phyloP scores from a whole-genome alignment of 2,888 invertebrate species.

The Philhelius pedissequus region DNA sequence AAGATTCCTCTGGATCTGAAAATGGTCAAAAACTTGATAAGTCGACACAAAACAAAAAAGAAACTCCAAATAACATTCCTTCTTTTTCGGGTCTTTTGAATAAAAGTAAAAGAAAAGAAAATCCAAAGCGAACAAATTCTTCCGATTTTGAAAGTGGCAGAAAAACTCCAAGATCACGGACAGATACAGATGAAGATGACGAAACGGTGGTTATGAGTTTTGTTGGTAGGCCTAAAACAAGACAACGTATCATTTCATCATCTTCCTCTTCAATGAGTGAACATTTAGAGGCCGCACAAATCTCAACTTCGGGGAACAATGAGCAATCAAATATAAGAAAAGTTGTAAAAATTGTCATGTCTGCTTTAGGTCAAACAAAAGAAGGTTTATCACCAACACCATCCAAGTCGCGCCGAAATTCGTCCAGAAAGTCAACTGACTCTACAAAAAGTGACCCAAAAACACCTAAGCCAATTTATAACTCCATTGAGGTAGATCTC shows the following conservation, averaged over 20 bases:
- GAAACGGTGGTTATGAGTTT: background rate
- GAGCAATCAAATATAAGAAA: background rate
- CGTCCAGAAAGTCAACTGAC: conserved; percentile 1
- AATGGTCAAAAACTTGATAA: background rate
- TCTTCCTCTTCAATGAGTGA: conserved; percentile 13
- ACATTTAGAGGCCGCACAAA: background rate
- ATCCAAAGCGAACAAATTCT: background rate
- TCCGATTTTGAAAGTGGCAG: background rate
- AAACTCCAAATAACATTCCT: background rate
- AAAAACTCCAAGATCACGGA: background rate
- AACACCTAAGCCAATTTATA: background rate
- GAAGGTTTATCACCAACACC: background rate
- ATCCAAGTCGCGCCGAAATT: background rate
- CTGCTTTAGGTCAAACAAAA: conserved; percentile 13
- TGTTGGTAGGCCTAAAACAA: background rate
- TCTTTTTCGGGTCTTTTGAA: background rate
- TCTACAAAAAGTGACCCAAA: background rate
- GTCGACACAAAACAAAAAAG: background rate
- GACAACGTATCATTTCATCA: background rate
- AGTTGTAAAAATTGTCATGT: conserved; percentile 29
- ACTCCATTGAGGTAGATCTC: background rate
- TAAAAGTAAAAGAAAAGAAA: background rate
- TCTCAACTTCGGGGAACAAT: background rate
- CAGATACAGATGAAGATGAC: background rate
- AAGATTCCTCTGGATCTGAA: conserved; percentile 6